Base-by-base conservation (phyloP, 1,140 invertebrate genomes). In the Heliconius congener region DNA sequence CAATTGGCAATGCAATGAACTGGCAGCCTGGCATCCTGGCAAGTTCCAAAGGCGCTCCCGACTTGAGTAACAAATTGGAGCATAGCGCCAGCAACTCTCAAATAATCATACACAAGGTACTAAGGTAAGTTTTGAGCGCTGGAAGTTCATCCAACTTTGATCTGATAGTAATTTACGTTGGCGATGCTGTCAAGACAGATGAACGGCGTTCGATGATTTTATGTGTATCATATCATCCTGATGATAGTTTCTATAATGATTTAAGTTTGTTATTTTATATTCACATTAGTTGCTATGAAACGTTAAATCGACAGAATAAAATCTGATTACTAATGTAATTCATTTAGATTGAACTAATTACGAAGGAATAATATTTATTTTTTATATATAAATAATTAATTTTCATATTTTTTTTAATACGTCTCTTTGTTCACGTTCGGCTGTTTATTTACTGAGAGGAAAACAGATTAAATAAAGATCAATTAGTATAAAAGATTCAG, bases 51-150 rank as follows among this genome's bases (percentile, higher is more conserved):
- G 86, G 87, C 86, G 84, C 84, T 86, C 81, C 77, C 76, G 83
- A 88, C 82, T 87, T 85, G 78, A 86, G 82, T 86, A 84, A 87
- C 89, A 91, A 92, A 93, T 89, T 92, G 87, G 87, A 87, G 86
- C 86, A 82, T 87, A 83, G 87, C 83, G 79, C 76, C 74, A 74
- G 85, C 83, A 90, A 89, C 86, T 90, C 84, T 80, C 87, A 91
- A 91, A 91, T 92, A 93, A 91, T 90, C 89, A 92, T 92, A 90
- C 88, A 88, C 86, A 87, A 87, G 88, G 87, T 89, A 76, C 73
- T 57, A 80, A 83, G 85, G 82, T 86, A 84, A 87, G 82, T 87
- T 86, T 82, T 72, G 81, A 83, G 81, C 79, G 83, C 80, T 81
- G 75, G 85, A 90, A 91, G 87, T 91, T 91, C 84, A 85, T 86